These are phyloP conservation scores for Thera britannica DNA, from an alignment of 2,888 invertebrate species.

Conservation along the genomic window DNA sequence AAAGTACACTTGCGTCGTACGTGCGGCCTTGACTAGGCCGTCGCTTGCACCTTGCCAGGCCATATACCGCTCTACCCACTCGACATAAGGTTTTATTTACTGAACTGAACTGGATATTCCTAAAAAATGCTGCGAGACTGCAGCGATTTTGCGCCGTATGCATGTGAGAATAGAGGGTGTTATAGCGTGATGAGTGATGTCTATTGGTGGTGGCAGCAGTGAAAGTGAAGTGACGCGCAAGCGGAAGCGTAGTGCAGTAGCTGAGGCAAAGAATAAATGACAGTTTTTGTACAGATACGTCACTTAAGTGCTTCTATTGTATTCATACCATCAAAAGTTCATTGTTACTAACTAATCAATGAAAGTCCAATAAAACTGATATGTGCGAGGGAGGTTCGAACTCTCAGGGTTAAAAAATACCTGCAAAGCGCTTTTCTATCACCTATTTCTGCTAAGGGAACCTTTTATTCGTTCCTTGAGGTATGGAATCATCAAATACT, in stretches of 20 bases:
- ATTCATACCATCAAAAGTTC: background rate
- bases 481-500: too few species aligned
- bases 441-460: too few species aligned
- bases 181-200: constrained; percentile 46
- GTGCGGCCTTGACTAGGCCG: constrained; percentile 77
- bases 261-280: constrained; percentile 42
- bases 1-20: constrained; percentile 74
- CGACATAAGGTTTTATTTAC: constrained; percentile 53
- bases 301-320: constrained; percentile 4
- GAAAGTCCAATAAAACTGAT: too few species aligned
- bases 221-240: constrained; percentile 77
- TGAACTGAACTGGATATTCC: constrained; percentile 48
- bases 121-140: constrained; percentile 47
- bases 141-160: constrained; percentile 53
- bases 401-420: too few species aligned
- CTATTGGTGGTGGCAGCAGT: constrained; percentile 61
- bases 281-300: constrained; percentile 4
- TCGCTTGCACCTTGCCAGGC: constrained; percentile 40
- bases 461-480: too few species aligned
- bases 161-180: constrained; percentile 50
- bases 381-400: too few species aligned
- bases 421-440: too few species aligned
- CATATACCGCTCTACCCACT: constrained; percentile 49
- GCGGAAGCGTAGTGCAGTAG: constrained; percentile 74
- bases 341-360: too few species aligned